These are phyloP conservation scores for Phortica okadai DNA, from an alignment of 2,888 invertebrate genomes.

Conservation along the genomic window DNA sequence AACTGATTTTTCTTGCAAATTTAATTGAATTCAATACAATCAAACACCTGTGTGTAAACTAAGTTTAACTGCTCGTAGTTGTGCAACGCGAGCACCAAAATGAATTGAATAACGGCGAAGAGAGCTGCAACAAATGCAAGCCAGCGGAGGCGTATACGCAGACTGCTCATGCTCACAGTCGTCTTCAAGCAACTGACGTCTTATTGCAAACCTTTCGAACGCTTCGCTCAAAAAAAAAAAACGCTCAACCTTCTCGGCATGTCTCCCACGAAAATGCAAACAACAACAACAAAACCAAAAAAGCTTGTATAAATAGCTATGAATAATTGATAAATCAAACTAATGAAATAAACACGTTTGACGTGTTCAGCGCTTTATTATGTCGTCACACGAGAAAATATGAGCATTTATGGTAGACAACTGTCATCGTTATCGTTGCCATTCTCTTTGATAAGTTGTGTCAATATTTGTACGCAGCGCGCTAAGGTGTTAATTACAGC, in stretches of 20 bases:
- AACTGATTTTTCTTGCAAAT: conserved; percentile 30
- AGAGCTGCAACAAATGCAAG: conserved; percentile 38
- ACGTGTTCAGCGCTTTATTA: conserved; percentile 35
- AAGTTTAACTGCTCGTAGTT: conserved; percentile 15
- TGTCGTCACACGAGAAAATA: conserved; percentile 45
- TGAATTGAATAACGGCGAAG: conserved; percentile 42
- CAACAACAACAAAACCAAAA: not conserved
- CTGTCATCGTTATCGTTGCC: conserved; percentile 54
- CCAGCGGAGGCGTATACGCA: conserved; percentile 36
- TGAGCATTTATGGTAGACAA: not conserved
- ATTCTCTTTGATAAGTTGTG: conserved; percentile 57
- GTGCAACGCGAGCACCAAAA: conserved; percentile 31
- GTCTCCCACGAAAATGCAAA: not conserved
- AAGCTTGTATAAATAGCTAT: not conserved
- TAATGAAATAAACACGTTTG: conserved; percentile 16
- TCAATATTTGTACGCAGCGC: conserved; percentile 59
- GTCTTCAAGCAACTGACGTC: not conserved
- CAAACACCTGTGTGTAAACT: conserved; percentile 9
- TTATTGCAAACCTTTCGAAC: not conserved
- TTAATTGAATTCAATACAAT: no score
- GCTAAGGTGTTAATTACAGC: conserved; percentile 61
- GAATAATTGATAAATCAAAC: not conserved
- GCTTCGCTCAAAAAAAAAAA: not conserved
- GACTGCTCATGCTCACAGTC: conserved; percentile 45
- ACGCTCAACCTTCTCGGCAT: not conserved